These are phyloP conservation scores for Burhinus bistriatus DNA, from an alignment of 2,113 vertebrate genomes.

Conservation along the genomic window DNA sequence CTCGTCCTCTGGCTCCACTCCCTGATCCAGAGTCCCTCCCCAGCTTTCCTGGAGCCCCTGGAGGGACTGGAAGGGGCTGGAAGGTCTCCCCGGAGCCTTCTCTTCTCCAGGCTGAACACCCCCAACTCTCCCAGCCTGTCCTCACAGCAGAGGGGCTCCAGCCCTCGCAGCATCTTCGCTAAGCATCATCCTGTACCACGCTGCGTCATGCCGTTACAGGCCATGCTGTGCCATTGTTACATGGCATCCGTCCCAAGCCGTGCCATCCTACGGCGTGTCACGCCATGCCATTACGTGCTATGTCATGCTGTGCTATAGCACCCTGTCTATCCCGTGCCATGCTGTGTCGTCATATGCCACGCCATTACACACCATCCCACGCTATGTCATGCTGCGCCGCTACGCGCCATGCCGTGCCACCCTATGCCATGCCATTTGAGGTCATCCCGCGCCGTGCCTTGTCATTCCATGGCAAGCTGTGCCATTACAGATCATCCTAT, in stretches of 20 bases:
- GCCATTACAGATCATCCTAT: neutral
- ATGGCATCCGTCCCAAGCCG: neutral
- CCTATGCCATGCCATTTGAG: too few relatives aligned
- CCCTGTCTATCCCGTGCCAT: too few relatives aligned
- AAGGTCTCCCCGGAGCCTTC: neutral
- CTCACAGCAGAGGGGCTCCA: neutral
- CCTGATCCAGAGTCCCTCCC: neutral
- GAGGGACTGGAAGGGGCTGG: neutral
- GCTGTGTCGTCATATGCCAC: too few relatives aligned
- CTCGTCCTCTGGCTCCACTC: neutral
- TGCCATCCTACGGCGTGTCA: too few relatives aligned
- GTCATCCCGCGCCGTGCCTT: neutral
- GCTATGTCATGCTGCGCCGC: rapidly evolving
- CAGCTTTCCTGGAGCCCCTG: neutral
- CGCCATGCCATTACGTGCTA: too few relatives aligned
- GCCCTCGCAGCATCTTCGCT: neutral
- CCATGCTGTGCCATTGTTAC: neutral
- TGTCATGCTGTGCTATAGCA: too few relatives aligned
- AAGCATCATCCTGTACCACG: neutral
- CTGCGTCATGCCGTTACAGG: neutral
- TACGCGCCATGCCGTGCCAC: neutral
- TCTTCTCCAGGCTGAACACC: neutral
- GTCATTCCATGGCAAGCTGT: too few relatives aligned
- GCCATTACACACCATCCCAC: neutral
- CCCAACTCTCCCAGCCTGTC: neutral